Percentiles rank a stretch among this genome's conserved stretches.
phyloP scores from a whole-genome alignment of 2,797 vertebrate genomes.

The Pangasius djambal region DNA sequence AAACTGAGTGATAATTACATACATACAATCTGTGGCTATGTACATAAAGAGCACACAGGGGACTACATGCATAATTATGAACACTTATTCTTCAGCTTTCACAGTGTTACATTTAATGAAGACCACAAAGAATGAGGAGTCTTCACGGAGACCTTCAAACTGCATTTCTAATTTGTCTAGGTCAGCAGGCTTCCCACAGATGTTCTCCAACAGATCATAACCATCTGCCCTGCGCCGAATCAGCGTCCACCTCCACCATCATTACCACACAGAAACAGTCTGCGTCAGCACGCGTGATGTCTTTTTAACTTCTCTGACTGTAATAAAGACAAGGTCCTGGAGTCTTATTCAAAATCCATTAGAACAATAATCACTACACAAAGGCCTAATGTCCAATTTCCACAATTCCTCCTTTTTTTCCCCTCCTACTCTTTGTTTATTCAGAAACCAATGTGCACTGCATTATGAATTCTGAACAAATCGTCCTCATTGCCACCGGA shows the following conservation, averaged over 20 bases:
- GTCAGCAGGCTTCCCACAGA: conserved; percentile 49
- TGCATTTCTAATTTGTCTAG: conserved; percentile 47
- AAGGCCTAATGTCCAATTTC: not conserved
- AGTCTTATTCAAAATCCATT: conserved; percentile 52
- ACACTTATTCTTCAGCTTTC: conserved; percentile 41
- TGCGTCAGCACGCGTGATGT: conserved; percentile 42
- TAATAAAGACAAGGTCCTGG: conserved; percentile 46
- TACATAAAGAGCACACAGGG: conserved; percentile 18
- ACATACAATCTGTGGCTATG: conserved; percentile 15
- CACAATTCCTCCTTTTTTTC: not conserved
- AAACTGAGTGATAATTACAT: conserved; percentile 28
- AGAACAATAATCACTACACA: conserved; percentile 43
- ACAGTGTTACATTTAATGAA: conserved; percentile 40
- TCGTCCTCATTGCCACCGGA: conserved; percentile 54
- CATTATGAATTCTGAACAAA: conserved; percentile 69
- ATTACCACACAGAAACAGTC: conserved; percentile 45
- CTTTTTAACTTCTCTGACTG: conserved; percentile 49
- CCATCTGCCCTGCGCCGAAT: conserved; percentile 34
- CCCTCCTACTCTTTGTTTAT: conserved; percentile 38
- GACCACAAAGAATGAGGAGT: conserved; percentile 42
- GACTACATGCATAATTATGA: conserved; percentile 21
- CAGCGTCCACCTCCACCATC: conserved; percentile 31
- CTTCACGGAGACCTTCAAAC: conserved; percentile 45
- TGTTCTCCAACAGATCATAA: conserved; percentile 41
- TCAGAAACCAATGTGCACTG: conserved; percentile 33